These are phyloP conservation scores for Lophochroa leadbeateri DNA, from an alignment of 2,113 vertebrate genomes.

Conservation along the genomic window DNA sequence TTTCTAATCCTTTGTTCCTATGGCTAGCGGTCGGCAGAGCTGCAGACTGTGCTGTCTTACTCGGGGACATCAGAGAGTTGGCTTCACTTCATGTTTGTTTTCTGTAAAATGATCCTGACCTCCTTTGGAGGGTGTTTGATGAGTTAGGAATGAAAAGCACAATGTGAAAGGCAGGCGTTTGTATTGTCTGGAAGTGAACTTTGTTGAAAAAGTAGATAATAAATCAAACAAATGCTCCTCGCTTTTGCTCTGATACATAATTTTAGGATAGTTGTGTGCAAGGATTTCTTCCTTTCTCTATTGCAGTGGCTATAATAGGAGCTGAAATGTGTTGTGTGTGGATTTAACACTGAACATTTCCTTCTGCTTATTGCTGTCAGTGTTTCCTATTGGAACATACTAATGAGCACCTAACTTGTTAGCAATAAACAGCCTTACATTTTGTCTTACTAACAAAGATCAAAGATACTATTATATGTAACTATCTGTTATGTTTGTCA, in stretches of 20 bases:
- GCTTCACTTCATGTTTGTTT: constrained; percentile 26
- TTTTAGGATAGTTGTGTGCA: neutral
- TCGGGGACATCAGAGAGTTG: neutral
- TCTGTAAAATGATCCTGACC: constrained; percentile 4
- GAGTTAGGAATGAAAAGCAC: neutral
- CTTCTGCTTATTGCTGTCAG: neutral
- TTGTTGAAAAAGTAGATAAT: neutral
- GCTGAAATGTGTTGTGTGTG: neutral
- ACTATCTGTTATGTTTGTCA: constrained; percentile 48
- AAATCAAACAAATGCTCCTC: neutral
- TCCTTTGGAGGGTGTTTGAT: neutral
- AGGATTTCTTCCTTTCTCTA: neutral
- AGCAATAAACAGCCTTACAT: constrained; percentile 41
- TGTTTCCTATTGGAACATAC: neutral
- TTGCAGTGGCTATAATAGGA: neutral
- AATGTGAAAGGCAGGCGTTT: neutral
- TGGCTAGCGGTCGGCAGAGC: neutral
- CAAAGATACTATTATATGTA: constrained; percentile 22
- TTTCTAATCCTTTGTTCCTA: constrained; percentile 43
- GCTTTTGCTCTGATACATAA: neutral
- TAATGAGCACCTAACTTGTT: constrained; percentile 44
- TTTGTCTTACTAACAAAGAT: constrained; percentile 44
- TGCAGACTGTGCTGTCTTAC: neutral
- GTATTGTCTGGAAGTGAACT: neutral
- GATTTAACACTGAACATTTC: neutral